Conservation (phyloP, 2,888 invertebrate genomes). For the Tiliacea aurago region DNA sequence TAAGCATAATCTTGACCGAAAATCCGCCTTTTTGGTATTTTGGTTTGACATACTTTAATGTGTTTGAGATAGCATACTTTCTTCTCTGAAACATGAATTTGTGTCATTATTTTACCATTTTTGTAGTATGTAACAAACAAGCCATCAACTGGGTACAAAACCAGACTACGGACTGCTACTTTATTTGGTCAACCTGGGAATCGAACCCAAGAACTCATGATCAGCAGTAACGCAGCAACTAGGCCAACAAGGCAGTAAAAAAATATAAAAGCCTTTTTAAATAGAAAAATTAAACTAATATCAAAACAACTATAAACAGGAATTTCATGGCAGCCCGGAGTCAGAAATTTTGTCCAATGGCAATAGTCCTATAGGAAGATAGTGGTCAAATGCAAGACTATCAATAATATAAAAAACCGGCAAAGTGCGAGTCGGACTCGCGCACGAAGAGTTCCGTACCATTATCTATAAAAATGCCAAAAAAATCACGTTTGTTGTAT, state of each 20-base stretch:
- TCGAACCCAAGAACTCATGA: too few species aligned
- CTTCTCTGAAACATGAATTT: constrained; percentile 32
- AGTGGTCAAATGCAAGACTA: background rate
- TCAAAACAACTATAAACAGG: background rate
- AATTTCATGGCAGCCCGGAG: background rate
- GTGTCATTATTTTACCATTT: background rate
- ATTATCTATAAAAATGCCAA: too few species aligned
- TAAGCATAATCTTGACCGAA: constrained; percentile 16
- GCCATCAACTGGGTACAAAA: too few species aligned
- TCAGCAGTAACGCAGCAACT: too few species aligned
- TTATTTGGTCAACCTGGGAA: too few species aligned
- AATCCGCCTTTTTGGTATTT: background rate
- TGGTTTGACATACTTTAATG: constrained; percentile 30
- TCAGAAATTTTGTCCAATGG: background rate
- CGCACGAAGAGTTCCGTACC: too few species aligned
- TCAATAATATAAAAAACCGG: background rate
- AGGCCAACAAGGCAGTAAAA: too few species aligned
- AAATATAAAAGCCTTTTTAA: too few species aligned
- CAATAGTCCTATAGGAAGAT: background rate
- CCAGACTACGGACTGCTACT: too few species aligned
- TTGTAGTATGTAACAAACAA: background rate
- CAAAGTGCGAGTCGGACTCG: too few species aligned
- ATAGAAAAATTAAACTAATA: too few species aligned
- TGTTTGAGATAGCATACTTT: constrained; percentile 38
- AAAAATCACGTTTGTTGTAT: too few species aligned